Evolutionary conservation across 2,888 invertebrate genomes (phyloP).

Genomic region (Conus canariensis): DNA sequence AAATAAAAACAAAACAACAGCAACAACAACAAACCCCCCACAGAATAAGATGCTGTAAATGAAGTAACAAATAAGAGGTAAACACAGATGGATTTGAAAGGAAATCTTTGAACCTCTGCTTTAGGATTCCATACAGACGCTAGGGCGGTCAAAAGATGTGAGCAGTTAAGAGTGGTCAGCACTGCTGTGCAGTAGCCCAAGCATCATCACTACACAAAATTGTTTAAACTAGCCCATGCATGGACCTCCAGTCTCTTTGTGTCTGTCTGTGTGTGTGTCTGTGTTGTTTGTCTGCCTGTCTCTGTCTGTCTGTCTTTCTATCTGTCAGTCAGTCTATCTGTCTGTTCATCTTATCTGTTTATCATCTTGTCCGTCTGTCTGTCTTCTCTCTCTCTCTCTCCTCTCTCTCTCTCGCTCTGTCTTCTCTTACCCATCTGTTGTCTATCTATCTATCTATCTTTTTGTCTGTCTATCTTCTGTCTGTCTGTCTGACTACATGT

Average conservation of each 20-base stretch:
- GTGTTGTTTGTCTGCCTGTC: not conserved
- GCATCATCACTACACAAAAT: too few species aligned
- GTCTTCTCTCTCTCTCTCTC: not conserved
- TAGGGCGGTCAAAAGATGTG: too few species aligned
- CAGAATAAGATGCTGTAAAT: too few species aligned
- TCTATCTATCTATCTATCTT: not conserved
- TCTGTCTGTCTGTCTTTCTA: not conserved
- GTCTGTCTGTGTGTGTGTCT: not conserved
- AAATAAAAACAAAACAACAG: too few species aligned
- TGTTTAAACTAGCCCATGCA: not conserved
- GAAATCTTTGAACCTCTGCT: too few species aligned
- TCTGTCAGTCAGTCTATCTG: not conserved
- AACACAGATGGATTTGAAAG: too few species aligned
- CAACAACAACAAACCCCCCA: too few species aligned
- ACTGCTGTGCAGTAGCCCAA: too few species aligned
- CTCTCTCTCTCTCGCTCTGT: not conserved
- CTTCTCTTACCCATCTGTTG: not conserved
- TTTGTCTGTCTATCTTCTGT: not conserved
- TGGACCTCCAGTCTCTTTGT: not conserved
- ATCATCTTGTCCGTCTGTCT: not conserved
- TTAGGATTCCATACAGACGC: too few species aligned
- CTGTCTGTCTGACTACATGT: not conserved
- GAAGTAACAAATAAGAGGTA: too few species aligned
- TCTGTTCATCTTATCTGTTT: not conserved
- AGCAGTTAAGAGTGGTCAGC: too few species aligned